Base-by-base conservation (phyloP, 2,113 vertebrate species). In the Aspidoscelis tigris region DNA sequence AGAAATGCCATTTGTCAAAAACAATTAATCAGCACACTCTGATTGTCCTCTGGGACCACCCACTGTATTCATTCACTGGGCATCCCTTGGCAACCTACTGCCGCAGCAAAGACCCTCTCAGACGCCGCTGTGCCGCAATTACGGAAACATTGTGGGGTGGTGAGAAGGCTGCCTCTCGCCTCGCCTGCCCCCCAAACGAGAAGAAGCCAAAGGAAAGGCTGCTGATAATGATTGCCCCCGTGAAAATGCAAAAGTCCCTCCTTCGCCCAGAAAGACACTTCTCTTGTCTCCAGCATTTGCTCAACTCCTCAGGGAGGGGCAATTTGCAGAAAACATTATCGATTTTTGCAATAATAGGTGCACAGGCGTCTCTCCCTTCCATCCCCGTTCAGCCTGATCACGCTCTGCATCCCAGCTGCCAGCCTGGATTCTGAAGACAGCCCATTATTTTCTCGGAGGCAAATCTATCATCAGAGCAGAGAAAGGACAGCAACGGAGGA, bases 261-360 rank as follows among this genome's bases (percentile, higher is more conserved):
- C 95, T 96, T 96, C 96, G 95, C 95, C 93, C 94, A 95, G 96
- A 96, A 96, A 95, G 96, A 96, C 94, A 94, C 91, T 95, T 96
- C 95, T 95, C 95, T 95, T 95, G 93, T 96, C 96, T 96, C 93
- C 89, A 94, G 96, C 95, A 96, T 96, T 96, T 96, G 96, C 96
- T 96, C 94, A 85, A 92, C 94, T 96, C 96, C 96, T 96, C 91
- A 96, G 96, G 96, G 96, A 97, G 96, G 96, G 96, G 96, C 96
- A 96, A 97, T 97, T 96, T 97, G 96, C 96, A 97, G 95, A 96
- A 96, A 96, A 96, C 96, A 96, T 94, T 95, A 96, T 97, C 90
- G 96, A 97, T 97, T 97, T 97, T 96, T 95, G 95, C 96, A 95
- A 96, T 97, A 97, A 97, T 97, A 97, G 96, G 96, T 95, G 95